Base-by-base conservation (phyloP, 2,113 vertebrate genomes). In the Gymnobelideus leadbeateri region DNA sequence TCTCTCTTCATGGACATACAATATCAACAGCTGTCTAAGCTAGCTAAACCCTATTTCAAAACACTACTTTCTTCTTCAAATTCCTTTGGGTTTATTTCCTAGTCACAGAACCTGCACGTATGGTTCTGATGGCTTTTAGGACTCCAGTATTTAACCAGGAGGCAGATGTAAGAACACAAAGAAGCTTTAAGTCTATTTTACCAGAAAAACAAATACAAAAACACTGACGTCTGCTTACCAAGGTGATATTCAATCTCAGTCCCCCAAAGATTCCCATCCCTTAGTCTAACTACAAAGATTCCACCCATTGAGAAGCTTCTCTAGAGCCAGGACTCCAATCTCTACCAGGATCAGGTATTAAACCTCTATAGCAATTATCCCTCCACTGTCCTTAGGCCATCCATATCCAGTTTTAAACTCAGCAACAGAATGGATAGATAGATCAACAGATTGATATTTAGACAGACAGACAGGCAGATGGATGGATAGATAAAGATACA, bases 141-240 rank as follows among this genome's bases (percentile, higher is more conserved):
- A 93, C 23, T 28, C 91, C 95, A 96, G 93, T 21, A 92, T 47
- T 91, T 97, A 53, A 91, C 95, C 94, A 96, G 91, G 51, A 92
- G 28, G 31, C 68, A 68, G 8, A n/a, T 51, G 51, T 92, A 43
- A 52, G 91, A 90, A 61, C 14, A 94, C 46, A 25, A 91, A 28
- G 43, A 28, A 92, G 12, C 26, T 53, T 91, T 23, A 23, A n/a
- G 52, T 12, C 49, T 92, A 90, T n/a, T 52, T 47, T 84, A 91
- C 25, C 84, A 96, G 54, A 55, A 3, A 94, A 95, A 46, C 47
- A 51, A 91, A 93, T 43, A 51, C 57, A 94, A 91, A 90, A 68
- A 31, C 43, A 84, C 12, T 95, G 43, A 55, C 49, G 3, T 49
- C 54, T 57, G 26, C 26, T 92, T 12, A 26, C 50, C 84, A 91